Percentiles rank a stretch among this genome's conserved stretches.
phyloP scores from a whole-genome alignment of 2,797 vertebrate species.

The Epinephelus awoara region DNA sequence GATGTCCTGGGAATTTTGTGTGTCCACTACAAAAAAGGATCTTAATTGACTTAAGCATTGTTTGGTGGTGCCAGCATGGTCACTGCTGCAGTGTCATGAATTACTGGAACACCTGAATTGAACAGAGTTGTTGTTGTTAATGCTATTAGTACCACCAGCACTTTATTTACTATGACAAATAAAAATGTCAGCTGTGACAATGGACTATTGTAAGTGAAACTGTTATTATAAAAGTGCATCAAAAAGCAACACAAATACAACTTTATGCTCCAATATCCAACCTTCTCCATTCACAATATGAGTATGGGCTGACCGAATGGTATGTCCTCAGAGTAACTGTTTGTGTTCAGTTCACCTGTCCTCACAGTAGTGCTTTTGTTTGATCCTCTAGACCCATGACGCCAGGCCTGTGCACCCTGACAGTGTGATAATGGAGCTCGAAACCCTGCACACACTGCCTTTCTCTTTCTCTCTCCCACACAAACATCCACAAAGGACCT shows the following conservation, averaged over 20 bases:
- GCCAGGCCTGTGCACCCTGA: slow-evolving; percentile 75
- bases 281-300: neutral
- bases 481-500: slow-evolving; percentile 53
- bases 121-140: neutral
- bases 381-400: slow-evolving; percentile 77
- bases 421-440: slow-evolving; percentile 77
- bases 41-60: no score
- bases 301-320: neutral
- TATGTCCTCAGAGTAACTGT: slow-evolving; percentile 36
- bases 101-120: neutral
- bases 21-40: no score
- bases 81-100: neutral
- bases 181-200: neutral
- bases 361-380: slow-evolving; percentile 81
- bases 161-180: neutral
- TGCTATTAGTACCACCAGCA: neutral
- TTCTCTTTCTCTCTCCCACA: slow-evolving; percentile 7
- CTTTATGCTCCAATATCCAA: neutral
- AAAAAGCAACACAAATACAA: neutral
- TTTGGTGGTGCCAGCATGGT: no score
- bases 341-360: slow-evolving; percentile 54
- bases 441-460: slow-evolving; percentile 39
- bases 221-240: neutral
- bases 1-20: no score
- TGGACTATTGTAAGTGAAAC: neutral